A percentile compares a stretch with the other conserved stretches of the same genome.
phyloP scores from a whole-genome alignment of 2,797 vertebrate species.

The Benthosema pterotum region DNA sequence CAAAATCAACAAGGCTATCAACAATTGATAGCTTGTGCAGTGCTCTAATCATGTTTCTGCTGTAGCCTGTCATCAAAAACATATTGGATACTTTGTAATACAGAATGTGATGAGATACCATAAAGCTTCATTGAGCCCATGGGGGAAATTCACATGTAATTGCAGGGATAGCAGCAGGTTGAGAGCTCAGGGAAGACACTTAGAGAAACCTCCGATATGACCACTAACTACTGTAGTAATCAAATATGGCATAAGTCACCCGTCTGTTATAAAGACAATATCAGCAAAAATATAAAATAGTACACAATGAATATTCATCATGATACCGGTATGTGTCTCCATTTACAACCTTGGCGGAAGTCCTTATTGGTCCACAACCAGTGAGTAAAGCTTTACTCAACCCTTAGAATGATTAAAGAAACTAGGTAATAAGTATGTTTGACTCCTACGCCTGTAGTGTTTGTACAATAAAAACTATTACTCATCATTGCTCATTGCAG shows the following conservation, averaged over 20 bases:
- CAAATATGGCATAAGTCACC: too few relatives aligned
- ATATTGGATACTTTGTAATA: constrained; percentile 13
- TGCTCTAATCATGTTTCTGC: constrained; percentile 1
- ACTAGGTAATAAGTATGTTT: constrained; percentile 45
- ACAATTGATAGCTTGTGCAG: constrained; percentile 14
- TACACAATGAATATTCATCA: not conserved
- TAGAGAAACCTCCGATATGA: too few relatives aligned
- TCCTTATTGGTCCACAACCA: constrained; percentile 52
- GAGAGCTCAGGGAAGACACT: too few relatives aligned
- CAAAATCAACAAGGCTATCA: too few relatives aligned
- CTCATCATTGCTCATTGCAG: constrained; percentile 13
- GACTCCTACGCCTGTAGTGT: constrained; percentile 28
- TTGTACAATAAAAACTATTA: constrained; percentile 30
- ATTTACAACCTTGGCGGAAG: constrained; percentile 32
- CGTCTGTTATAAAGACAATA: too few relatives aligned
- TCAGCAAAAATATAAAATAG: too few relatives aligned
- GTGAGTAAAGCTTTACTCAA: constrained; percentile 22
- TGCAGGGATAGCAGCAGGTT: too few relatives aligned
- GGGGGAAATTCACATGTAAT: too few relatives aligned
- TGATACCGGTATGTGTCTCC: too few relatives aligned
- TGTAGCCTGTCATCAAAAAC: constrained; percentile 17
- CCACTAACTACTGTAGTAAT: too few relatives aligned
- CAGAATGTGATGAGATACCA: not conserved
- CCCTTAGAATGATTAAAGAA: constrained; percentile 56
- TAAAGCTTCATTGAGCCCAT: too few relatives aligned